These are phyloP conservation scores for Drosophila pseudotakahashii DNA, from an alignment of 2,888 invertebrate genomes.

Conservation along the genomic window DNA sequence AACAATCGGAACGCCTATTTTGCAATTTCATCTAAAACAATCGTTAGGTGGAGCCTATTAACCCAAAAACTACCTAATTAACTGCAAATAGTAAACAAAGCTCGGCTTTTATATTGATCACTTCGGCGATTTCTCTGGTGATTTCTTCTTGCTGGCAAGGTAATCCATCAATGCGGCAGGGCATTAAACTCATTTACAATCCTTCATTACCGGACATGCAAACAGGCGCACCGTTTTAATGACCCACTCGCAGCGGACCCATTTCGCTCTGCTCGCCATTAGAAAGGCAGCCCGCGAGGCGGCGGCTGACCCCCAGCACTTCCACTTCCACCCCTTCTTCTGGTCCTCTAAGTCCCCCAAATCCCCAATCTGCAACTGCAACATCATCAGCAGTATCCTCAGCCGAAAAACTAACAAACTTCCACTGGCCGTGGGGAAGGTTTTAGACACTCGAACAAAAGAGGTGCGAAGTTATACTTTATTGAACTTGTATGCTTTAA, in stretches of 20 bases:
- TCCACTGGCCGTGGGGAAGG: constrained; percentile 26
- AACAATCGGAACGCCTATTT: not conserved
- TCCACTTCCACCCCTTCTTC: constrained; percentile 26
- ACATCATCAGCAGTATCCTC: constrained; percentile 40
- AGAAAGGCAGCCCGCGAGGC: constrained; percentile 76
- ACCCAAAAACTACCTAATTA: constrained; percentile 17
- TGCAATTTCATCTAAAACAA: too few species aligned
- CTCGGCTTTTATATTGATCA: constrained; percentile 10
- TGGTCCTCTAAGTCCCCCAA: not conserved
- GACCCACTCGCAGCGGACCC: constrained; percentile 40
- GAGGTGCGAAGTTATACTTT: not conserved
- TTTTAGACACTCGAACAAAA: constrained; percentile 7
- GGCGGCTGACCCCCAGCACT: constrained; percentile 73
- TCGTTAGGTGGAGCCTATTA: not conserved
- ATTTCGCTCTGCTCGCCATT: constrained; percentile 66
- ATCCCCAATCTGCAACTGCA: constrained; percentile 11
- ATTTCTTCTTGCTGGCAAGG: constrained; percentile 20
- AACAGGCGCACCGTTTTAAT: constrained; percentile 60
- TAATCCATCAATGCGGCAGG: constrained; percentile 66
- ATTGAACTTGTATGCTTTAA: too few species aligned
- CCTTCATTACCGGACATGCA: constrained; percentile 64
- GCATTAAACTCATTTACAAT: constrained; percentile 71
- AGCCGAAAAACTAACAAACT: constrained; percentile 34
- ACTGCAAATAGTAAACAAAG: constrained; percentile 8
- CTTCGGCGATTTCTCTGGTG: constrained; percentile 23